A percentile compares a stretch with the other conserved stretches of the same genome.
These are phyloP conservation scores for Glaucidium brasilianum DNA, from an alignment of 2,113 vertebrate genomes.

Conservation along the genomic window DNA sequence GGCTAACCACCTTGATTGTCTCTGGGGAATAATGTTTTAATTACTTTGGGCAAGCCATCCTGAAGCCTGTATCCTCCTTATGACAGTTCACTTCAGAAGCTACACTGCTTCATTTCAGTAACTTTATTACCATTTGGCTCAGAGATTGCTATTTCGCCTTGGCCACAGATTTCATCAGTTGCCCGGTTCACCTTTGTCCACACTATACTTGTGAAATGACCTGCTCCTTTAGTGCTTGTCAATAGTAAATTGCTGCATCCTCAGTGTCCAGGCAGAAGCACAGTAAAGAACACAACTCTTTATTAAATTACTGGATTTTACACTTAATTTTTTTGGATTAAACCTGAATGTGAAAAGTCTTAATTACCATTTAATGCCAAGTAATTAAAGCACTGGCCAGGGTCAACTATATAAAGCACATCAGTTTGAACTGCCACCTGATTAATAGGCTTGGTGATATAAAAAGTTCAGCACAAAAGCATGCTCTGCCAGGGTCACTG, in stretches of 20 bases:
- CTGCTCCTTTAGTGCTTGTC: slow-evolving; percentile 89
- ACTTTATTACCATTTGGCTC: slow-evolving; percentile 96
- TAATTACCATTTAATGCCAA: slow-evolving; percentile 81
- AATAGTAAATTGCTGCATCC: slow-evolving; percentile 85
- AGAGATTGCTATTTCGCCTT: slow-evolving; percentile 96
- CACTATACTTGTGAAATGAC: slow-evolving; percentile 91
- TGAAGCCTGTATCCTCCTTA: slow-evolving; percentile 81
- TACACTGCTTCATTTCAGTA: slow-evolving; percentile 90
- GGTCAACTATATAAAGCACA: slow-evolving; percentile 64
- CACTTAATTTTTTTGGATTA: slow-evolving; percentile 78
- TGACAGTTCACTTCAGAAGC: slow-evolving; percentile 89
- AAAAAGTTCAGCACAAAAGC: slow-evolving; percentile 63
- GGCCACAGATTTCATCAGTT: slow-evolving; percentile 97
- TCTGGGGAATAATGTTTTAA: slow-evolving; percentile 72
- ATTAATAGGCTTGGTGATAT: slow-evolving; percentile 73
- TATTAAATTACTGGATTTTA: slow-evolving; percentile 79
- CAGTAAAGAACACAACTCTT: slow-evolving; percentile 72
- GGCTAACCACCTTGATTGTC: neutral
- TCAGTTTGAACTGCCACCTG: slow-evolving; percentile 70
- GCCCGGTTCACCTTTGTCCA: slow-evolving; percentile 95
- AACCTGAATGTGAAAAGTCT: slow-evolving; percentile 78
- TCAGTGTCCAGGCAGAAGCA: slow-evolving; percentile 70
- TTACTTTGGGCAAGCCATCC: slow-evolving; percentile 78
- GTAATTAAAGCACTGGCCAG: slow-evolving; percentile 73
- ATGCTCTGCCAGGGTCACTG: slow-evolving; percentile 57